A percentile compares a stretch with the other conserved stretches of the same genome.
These are phyloP conservation scores for Zingel zingel DNA, from an alignment of 2,113 vertebrate genomes.

Conservation along the genomic window DNA sequence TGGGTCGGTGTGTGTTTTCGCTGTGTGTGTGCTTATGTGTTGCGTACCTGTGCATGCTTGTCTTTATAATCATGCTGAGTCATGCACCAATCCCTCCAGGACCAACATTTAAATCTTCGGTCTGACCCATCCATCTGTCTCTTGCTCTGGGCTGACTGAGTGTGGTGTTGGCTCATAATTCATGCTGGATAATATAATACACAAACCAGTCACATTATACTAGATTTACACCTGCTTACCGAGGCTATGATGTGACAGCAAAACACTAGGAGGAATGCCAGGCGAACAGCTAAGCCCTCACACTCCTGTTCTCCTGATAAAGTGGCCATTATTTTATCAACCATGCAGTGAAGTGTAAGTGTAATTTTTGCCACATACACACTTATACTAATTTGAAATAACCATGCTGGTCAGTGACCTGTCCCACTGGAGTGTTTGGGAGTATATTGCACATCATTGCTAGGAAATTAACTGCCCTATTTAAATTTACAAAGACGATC, in stretches of 20 bases:
- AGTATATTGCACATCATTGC: neutral
- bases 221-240: slow-evolving; percentile 39
- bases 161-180: slow-evolving; percentile 29
- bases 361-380: neutral
- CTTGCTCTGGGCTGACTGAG: slow-evolving; percentile 24
- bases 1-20: slow-evolving; percentile 8
- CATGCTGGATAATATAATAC: slow-evolving; percentile 27
- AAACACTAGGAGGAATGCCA: slow-evolving; percentile 9
- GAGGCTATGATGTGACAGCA: slow-evolving; percentile 10
- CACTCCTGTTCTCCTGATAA: slow-evolving; percentile 1
- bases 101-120: slow-evolving; percentile 51
- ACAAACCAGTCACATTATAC: slow-evolving; percentile 34
- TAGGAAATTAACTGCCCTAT: neutral
- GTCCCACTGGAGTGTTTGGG: neutral
- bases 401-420: neutral
- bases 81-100: slow-evolving; percentile 16
- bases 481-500: too few relatives aligned
- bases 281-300: neutral
- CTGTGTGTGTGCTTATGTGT: slow-evolving; percentile 15
- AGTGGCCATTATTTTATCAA: neutral
- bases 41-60: neutral
- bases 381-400: neutral
- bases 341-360: neutral
- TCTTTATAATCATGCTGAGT: slow-evolving; percentile 42
- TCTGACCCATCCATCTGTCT: slow-evolving; percentile 42